Base-by-base conservation (phyloP, 2,888 invertebrate species). In the Siphlonurus alternatus region DNA sequence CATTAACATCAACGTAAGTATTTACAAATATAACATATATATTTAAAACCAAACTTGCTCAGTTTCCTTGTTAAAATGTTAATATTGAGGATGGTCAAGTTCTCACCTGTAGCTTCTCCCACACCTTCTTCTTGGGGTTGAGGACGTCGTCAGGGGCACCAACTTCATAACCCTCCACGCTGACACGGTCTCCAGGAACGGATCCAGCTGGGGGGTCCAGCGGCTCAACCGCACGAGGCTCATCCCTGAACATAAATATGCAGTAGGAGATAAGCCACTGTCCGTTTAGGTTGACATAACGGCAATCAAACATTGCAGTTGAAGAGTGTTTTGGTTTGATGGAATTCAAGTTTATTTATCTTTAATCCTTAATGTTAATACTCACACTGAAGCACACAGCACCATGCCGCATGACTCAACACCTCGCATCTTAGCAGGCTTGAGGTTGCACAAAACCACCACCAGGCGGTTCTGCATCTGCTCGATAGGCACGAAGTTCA, bases 111-210 rank as follows among this genome's bases (percentile, higher is more conserved):
- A 95, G 75, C 75, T 92, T 93, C 71, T 95, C 95, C 95, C 95
- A 96, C 20, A 93, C 80, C 79, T 96, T 96, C 77, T 96, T 96
- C 76, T 96, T 96, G 0, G 95, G 95, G 76, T 96, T 95, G 1
- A 96, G 77, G 67, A 91, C 85, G 25, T 87, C 86, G 76, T 94
- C 94, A 1, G 93, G 87, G 62, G 79, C 79, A 22, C 89, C 89
- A 64, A 75, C 75, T 75, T 88, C 87, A 75, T 86, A 90, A 23
- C 89, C 90, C 74, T 95, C 93, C 64, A 95, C 81, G 65, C 85
- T 77, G 60, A 98, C 83, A 70, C 83, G 81, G 67, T 95, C 93
- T 24, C 98, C 97, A 19, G 89, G 83, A n/a, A 80, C 78, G 66
- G 88, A 83, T 61, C 81, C 85, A 64, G 80, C 78, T 53, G 95